phyloP scores from a whole-genome alignment of 2,113 vertebrate genomes.

The Alligator mississippiensis region DNA sequence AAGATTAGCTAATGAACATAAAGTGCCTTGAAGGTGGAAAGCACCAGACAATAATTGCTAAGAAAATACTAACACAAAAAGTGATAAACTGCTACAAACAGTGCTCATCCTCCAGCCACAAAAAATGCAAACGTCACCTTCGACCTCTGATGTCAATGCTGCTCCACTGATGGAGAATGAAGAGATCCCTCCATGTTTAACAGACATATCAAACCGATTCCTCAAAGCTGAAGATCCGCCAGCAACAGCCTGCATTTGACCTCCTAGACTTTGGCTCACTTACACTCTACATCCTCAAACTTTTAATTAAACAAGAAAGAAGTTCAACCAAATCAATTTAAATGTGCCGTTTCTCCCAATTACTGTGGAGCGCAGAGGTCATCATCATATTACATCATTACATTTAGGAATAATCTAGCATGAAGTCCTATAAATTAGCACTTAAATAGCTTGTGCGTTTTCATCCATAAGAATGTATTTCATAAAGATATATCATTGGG shows the following conservation, averaged over 20 bases:
- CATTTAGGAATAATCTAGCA: conserved; percentile 63
- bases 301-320: conserved; percentile 64
- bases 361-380: conserved; percentile 56
- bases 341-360: conserved; percentile 59
- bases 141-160: not conserved
- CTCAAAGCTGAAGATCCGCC: not conserved
- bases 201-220: not conserved
- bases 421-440: conserved; percentile 65
- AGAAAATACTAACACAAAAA: not conserved
- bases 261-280: not conserved
- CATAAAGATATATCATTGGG: conserved; percentile 36
- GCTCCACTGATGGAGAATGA: not conserved
- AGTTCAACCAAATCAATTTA: conserved; percentile 60
- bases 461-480: conserved; percentile 59
- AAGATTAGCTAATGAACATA: not conserved
- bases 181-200: not conserved
- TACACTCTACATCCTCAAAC: conserved; percentile 18
- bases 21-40: not conserved
- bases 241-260: not conserved
- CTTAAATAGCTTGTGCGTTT: conserved; percentile 61
- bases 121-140: not conserved
- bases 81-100: not conserved
- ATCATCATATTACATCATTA: conserved; percentile 62
- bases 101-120: not conserved
- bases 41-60: not conserved